Evolutionary conservation across 2,797 vertebrate genomes (phyloP).

Genomic region (Helicolenus hilgendorfi): DNA sequence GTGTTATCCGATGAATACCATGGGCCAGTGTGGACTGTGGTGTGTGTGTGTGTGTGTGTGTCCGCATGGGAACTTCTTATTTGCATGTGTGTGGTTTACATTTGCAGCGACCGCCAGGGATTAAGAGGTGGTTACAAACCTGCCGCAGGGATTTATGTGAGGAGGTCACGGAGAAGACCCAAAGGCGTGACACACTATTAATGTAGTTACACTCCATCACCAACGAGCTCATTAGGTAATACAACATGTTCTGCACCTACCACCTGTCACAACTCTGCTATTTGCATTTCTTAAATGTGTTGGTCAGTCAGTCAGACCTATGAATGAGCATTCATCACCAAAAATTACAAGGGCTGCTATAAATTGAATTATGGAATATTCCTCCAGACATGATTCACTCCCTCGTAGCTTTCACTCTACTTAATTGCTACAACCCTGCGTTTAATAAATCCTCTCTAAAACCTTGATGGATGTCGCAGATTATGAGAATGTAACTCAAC

Average conservation of each 20-base stretch:
- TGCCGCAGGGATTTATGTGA: constrained; percentile 36
- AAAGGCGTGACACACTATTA: constrained; percentile 58
- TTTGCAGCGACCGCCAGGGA: constrained; percentile 27
- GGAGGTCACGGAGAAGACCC: constrained; percentile 70
- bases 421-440: not conserved
- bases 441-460: not conserved
- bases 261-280: constrained; percentile 31
- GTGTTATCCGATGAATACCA: constrained; percentile 74
- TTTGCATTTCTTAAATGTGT: not conserved
- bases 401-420: not conserved
- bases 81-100: constrained; percentile 50
- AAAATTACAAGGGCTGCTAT: not conserved
- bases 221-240: constrained; percentile 54
- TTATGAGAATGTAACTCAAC: constrained; percentile 22
- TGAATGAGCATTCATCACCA: constrained; percentile 25
- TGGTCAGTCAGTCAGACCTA: not conserved
- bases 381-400: constrained; percentile 25
- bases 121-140: constrained; percentile 59
- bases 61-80: constrained; percentile 6
- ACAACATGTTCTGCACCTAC: constrained; percentile 28
- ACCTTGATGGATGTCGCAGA: constrained; percentile 8
- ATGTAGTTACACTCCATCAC: constrained; percentile 63
- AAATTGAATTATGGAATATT: constrained; percentile 5
- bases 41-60: constrained; percentile 21
- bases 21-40: constrained; percentile 22